Conservation (phyloP, 2,888 invertebrate species). For the Leptopilina drosophilae region DNA sequence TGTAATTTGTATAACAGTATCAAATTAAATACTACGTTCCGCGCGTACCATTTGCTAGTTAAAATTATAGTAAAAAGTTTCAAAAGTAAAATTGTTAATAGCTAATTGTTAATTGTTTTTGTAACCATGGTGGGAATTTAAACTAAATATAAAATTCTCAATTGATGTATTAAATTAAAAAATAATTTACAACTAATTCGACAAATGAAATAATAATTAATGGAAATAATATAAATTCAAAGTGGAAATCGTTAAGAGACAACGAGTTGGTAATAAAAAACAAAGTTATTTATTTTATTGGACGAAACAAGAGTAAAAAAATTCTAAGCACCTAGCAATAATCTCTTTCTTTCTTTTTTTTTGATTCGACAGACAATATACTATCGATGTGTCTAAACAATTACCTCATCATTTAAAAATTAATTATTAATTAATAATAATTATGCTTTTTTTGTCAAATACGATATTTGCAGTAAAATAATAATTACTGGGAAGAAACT, state of each 20-base stretch:
- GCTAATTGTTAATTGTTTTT: too few species aligned
- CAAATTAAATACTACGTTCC: too few species aligned
- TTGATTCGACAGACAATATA: not conserved
- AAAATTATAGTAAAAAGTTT: not conserved
- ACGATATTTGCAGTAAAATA: slow-evolving; percentile 25
- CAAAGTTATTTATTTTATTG: slow-evolving; percentile 30
- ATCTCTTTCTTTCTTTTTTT: slow-evolving; percentile 35
- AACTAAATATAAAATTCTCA: too few species aligned
- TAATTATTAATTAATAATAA: not conserved
- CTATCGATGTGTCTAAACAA: slow-evolving; percentile 20
- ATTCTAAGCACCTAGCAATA: slow-evolving; percentile 44
- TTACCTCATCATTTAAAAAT: slow-evolving; percentile 23
- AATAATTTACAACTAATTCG: too few species aligned
- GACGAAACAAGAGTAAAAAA: slow-evolving; percentile 39
- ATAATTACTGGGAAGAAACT: slow-evolving; percentile 17
- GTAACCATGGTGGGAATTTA: too few species aligned
- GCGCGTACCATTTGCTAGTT: too few species aligned
- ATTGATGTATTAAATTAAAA: too few species aligned
- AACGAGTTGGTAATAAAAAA: slow-evolving; percentile 7
- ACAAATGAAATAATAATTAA: too few species aligned
- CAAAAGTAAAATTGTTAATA: not conserved
- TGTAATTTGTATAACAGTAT: too few species aligned
- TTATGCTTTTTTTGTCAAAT: slow-evolving; percentile 14
- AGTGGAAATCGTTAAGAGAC: not conserved
- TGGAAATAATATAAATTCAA: not conserved